Conservation (phyloP, 2,113 vertebrate species). For the Excalfactoria chinensis region DNA sequence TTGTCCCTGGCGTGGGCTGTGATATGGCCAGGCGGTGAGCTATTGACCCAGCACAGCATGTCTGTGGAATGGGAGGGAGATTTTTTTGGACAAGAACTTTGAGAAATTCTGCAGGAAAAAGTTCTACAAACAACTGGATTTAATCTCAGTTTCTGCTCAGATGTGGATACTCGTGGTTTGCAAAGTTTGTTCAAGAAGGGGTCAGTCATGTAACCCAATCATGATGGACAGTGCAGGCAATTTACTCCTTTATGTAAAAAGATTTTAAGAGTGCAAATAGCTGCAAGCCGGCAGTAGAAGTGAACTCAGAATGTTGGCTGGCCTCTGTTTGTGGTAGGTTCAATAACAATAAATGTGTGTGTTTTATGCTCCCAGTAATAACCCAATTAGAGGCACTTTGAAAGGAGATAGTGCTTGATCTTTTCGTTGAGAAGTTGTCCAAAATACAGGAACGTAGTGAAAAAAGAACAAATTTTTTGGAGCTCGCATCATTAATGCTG, state of each 20-base stretch:
- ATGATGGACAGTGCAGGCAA: background rate
- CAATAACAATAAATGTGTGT: constrained; percentile 53
- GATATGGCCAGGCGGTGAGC: background rate
- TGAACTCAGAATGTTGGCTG: constrained; percentile 22
- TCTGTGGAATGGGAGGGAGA: constrained; percentile 57
- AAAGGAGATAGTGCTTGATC: constrained; percentile 55
- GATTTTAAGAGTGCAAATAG: background rate
- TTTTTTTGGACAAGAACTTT: constrained; percentile 41
- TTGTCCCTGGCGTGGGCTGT: constrained; percentile 6
- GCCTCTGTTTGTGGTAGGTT: constrained; percentile 17
- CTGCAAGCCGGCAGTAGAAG: background rate
- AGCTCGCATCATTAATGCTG: constrained; percentile 15
- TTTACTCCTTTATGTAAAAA: background rate
- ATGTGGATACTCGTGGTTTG: constrained; percentile 50
- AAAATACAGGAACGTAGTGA: constrained; percentile 8
- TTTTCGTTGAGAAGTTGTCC: constrained; percentile 22
- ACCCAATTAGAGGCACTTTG: constrained; percentile 48
- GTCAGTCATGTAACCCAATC: background rate
- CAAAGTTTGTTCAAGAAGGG: constrained; percentile 32
- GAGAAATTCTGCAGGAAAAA: constrained; percentile 25
- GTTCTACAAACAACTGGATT: constrained; percentile 42
- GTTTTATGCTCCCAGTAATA: constrained; percentile 40
- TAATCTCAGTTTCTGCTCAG: constrained; percentile 3
- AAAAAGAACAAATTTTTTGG: constrained; percentile 32
- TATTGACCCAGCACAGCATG: constrained; percentile 66